These are phyloP conservation scores for Zosterops japonicus DNA, from an alignment of 2,113 vertebrate species.

Conservation along the genomic window DNA sequence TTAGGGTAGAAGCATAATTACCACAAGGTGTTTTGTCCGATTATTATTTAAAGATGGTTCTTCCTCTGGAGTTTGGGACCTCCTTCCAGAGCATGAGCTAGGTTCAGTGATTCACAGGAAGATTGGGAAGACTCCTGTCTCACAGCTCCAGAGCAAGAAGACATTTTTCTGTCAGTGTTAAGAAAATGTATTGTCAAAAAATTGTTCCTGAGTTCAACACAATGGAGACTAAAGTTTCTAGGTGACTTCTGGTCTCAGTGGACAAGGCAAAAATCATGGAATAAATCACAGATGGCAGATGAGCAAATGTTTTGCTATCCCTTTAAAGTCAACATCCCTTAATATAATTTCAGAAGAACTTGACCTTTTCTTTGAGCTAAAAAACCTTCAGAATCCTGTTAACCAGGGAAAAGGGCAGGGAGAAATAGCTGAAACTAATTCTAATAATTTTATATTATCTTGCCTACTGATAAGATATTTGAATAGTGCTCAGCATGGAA, in stretches of 20 bases:
- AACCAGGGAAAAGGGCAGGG: neutral
- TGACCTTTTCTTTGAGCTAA: neutral
- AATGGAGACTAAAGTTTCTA: neutral
- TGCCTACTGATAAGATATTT: neutral
- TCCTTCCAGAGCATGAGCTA: neutral
- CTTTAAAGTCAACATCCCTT: neutral
- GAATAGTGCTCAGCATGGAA: neutral
- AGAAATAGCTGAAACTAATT: neutral
- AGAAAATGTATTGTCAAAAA: neutral
- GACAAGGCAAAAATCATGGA: neutral
- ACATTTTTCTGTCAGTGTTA: neutral
- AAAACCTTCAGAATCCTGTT: neutral
- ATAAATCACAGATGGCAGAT: neutral
- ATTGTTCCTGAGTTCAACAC: neutral
- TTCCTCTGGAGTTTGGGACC: neutral
- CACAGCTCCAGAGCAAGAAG: neutral
- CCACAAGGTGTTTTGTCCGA: neutral
- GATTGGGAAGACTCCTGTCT: neutral
- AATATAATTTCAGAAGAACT: neutral
- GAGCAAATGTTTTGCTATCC: neutral
- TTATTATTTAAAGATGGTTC: neutral
- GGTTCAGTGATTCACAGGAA: neutral
- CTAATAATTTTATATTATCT: neutral
- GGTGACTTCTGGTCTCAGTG: neutral
- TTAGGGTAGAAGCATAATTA: neutral